Evolutionary conservation across 2,113 vertebrate genomes (phyloP).

Genomic region (Brachyistius frenatus): DNA sequence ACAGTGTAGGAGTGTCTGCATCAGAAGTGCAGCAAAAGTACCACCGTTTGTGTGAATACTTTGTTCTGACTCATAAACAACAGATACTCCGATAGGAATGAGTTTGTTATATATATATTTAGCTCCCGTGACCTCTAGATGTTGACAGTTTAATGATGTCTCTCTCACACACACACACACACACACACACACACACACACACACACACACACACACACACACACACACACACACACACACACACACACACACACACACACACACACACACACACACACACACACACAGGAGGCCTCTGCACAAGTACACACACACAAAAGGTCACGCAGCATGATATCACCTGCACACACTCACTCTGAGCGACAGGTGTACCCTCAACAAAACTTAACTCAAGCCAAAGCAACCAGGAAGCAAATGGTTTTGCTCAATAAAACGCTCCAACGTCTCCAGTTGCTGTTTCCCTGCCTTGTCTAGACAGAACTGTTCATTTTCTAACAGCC

Average conservation of each 20-base stretch:
- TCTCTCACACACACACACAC: constrained; percentile 14
- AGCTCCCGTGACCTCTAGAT: constrained; percentile 4
- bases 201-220: constrained; percentile 7
- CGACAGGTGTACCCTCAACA: constrained; percentile 48
- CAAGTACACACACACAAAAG: neutral
- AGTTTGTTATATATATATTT: constrained; percentile 1
- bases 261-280: constrained; percentile 9
- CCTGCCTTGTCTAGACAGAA: constrained; percentile 65
- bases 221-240: constrained; percentile 17
- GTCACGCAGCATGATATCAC: neutral
- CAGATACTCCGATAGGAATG: neutral
- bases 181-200: constrained; percentile 4
- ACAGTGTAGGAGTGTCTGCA: too few relatives aligned
- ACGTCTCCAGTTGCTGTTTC: constrained; percentile 56
- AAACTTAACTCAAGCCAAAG: constrained; percentile 32
- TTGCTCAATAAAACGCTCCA: constrained; percentile 54
- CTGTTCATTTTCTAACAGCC: constrained; percentile 34
- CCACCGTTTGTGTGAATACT: neutral
- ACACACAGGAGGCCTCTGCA: neutral
- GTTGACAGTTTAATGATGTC: constrained; percentile 8
- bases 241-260: constrained; percentile 6
- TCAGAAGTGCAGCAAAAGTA: too few relatives aligned
- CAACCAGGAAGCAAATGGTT: constrained; percentile 68
- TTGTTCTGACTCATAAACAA: neutral
- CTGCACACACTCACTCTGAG: constrained; percentile 10